Conservation (phyloP, 2,113 vertebrate genomes). For the Python bivittatus region DNA sequence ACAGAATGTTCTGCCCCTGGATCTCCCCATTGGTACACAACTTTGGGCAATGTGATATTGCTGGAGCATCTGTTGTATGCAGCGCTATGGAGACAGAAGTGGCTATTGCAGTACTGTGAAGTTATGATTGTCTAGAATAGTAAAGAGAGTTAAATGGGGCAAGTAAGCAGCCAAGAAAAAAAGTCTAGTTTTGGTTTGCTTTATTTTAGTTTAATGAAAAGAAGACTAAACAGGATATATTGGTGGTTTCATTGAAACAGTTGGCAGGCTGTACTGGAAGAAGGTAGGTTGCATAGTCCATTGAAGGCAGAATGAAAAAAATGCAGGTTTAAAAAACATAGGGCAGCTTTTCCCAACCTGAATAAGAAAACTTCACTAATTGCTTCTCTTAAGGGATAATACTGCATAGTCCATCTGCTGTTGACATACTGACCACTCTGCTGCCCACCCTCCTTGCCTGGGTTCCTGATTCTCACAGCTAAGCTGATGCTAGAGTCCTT, state of each 20-base stretch:
- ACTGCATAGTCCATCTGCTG: neutral
- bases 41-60: neutral
- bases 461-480: neutral
- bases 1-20: neutral
- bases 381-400: neutral
- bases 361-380: neutral
- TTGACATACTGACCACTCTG: neutral
- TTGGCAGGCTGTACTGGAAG: neutral
- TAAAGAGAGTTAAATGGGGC: neutral
- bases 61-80: neutral
- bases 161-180: neutral
- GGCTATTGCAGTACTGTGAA: neutral
- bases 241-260: neutral
- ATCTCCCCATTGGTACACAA: neutral
- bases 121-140: neutral
- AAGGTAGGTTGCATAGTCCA: neutral
- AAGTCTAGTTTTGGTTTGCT: neutral
- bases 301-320: neutral
- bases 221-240: neutral
- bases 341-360: neutral
- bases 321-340: neutral
- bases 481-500: neutral
- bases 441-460: neutral
- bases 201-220: neutral
- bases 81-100: neutral